Base-by-base conservation (phyloP, 2,113 vertebrate species). In the Hypocryptadius cinnamomeus region DNA sequence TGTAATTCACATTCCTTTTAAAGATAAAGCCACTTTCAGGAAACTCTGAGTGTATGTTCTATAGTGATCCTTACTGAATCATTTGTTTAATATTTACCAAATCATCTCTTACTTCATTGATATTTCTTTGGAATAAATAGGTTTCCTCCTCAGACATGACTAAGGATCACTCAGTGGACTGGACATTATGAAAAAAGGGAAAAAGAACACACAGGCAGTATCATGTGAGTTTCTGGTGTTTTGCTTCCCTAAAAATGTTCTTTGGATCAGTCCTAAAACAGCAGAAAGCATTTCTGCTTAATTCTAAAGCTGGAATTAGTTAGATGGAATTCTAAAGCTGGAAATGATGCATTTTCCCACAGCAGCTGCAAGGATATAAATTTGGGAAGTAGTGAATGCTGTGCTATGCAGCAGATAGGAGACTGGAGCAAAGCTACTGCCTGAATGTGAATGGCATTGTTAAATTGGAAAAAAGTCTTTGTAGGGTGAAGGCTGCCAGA, bases 71-170 rank as follows among this genome's bases (percentile, higher is more conserved):
- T 82, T 82, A 48, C 63, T 65, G 76, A 97, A 72, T 72, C 45
- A 79, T 76, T 87, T 89, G 71, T 92, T 88, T 88, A 56, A 33
- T 83, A 33, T 28, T 47, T 66, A 73, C 50, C 79, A 74, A 71
- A 81, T 77, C 74, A 88, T 68, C 73, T 90, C 72, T 90, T 76
- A 24, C 7, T 13, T 84, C 11, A 5, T 18, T n/a, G 59, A 51
- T 59, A 40, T 77, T 92, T 83, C 79, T 68, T 90, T 63, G 68
- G 85, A 96, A 93, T 73, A 68, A 90, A 39, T 59, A 85, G 71
- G 79, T 73, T 93, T 79, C 31, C 40, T 79, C 47, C n/a, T 84
- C 68, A 80, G 45, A 48, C 33, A 47, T 69, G 59, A 69, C 77
- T 89, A 51, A 83, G 72, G 72, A 66, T 92, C 65, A 85, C 70